These are phyloP conservation scores for Pampusana beccarii DNA, from an alignment of 2,113 vertebrate species.

Conservation along the genomic window DNA sequence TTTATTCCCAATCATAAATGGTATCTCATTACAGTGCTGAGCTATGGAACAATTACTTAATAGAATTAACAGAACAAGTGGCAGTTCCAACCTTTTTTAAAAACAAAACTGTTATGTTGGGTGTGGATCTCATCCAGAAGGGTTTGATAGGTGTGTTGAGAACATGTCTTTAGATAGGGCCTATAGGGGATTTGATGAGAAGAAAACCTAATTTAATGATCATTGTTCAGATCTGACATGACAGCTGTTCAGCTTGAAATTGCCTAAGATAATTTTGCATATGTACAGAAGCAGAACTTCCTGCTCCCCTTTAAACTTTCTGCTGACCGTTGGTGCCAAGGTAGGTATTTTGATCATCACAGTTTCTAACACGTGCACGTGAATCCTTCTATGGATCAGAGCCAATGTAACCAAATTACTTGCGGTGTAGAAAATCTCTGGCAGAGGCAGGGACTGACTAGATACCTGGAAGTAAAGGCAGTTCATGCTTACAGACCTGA, in stretches of 20 bases:
- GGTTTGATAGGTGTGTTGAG: neutral
- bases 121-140: neutral
- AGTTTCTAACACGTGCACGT: neutral
- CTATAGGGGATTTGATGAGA: neutral
- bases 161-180: neutral
- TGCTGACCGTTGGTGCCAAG: neutral
- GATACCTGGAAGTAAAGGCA: neutral
- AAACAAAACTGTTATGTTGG: neutral
- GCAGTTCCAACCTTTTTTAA: neutral
- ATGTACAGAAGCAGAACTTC: neutral
- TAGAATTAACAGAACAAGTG: neutral
- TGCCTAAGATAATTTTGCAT: neutral
- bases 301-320: neutral
- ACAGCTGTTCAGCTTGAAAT: slow-evolving; percentile 8
- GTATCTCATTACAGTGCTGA: neutral
- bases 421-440: slow-evolving; percentile 16
- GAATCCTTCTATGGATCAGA: neutral
- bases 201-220: neutral
- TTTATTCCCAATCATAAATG: neutral
- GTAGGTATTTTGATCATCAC: neutral
- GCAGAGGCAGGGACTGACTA: neutral
- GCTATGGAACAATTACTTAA: neutral
- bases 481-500: neutral
- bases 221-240: neutral
- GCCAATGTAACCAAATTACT: neutral